Base-by-base conservation (phyloP, 1,140 invertebrate species). In the Manduca sexta region DNA sequence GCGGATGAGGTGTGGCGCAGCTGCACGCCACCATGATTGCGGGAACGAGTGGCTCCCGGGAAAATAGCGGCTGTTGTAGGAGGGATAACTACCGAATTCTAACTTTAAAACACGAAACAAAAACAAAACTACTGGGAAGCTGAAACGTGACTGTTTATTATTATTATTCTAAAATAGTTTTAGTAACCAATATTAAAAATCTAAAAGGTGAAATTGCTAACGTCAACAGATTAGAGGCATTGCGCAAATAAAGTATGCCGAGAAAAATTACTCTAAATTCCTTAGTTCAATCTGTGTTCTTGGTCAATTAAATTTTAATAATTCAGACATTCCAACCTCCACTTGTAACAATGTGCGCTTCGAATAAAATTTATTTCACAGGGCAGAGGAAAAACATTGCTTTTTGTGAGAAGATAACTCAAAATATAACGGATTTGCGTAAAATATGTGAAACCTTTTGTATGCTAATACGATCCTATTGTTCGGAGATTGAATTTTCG, bases 391-490 rank as follows among this genome's bases (percentile, higher is more conserved):
- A 63, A 64, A 69, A 66, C 60, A 62, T 69, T 70, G 62, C 66
- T 66, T 77, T 75, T 74, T 74, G 67, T 69, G 55, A 67, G 65
- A 66, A 76, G 65, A 82, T 83, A 79, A 74, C 75, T 79, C 77
- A 74, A 84, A 84, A 77, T 80, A 81, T 82, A 78, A 79, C 75
- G 71, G 78, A 75, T 80, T 74, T 74, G 64, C 69, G 78, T 78
- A 74, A 82, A 77, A 84, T 81, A 82, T 84, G 72, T 80, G 78
- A 79, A 77, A 74, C 77, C 78, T 82, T 82, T 82, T 82, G 72
- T 84, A 84, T 84, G 81, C 73, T 84, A 84, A 84, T 84, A 79
- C 60, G 70, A 80, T 79, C 69, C 74, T 66, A 81, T 84, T 84
- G 76, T 82, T 78, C 75, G 78, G 67, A 76, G 77, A 84, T 84